Base-by-base conservation (phyloP, 2,888 invertebrate genomes). In the Dolichopus griseipennis region DNA sequence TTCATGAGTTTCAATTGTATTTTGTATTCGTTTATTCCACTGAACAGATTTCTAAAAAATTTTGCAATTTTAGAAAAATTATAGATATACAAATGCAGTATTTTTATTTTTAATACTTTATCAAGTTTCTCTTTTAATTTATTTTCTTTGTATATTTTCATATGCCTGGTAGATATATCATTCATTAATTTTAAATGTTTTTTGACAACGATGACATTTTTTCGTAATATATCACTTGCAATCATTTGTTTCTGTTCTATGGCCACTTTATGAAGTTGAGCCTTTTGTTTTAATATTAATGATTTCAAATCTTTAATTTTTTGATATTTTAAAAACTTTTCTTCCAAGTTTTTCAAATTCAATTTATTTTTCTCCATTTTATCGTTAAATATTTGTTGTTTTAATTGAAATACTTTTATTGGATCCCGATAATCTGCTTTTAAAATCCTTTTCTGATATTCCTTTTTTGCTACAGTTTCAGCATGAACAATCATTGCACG, bases 131-230 rank as follows among this genome's bases (percentile, higher is more conserved):
- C 1, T 61, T 20, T 18, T 0, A 10, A 8, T 0, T 22, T 9
- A 18, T 65, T 72, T 10, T 75, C 75, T 0, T 70, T 63, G 41
- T 76, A 62, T 1, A 68, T 66, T 3, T 73, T 73, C 64, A 76
- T 69, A 41, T 78, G 76, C 65, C 72, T 76, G n/a, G 76, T 74
- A 3, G 76, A 71, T 4, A 78, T 75, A 43, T 78, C 77, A 65
- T 75, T 76, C 61, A 79, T 79, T 27, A 76, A 76, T 66, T 78
- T 77, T 37, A 76, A 75, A 18, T 75, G 70, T 68, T 79, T 80
- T 71, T 81, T 81, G 5, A 78, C 68, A n/a, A 74, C 75, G 37
- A 81, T 80, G 12, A 80, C 66, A 15, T 76, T 74, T 34, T 78
- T 78, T 7, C 78, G 74, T 68, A 76, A 74, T 61, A 78, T 63